Evolutionary conservation across 2,113 vertebrate species (phyloP).

Genomic region (Anseranas semipalmata): DNA sequence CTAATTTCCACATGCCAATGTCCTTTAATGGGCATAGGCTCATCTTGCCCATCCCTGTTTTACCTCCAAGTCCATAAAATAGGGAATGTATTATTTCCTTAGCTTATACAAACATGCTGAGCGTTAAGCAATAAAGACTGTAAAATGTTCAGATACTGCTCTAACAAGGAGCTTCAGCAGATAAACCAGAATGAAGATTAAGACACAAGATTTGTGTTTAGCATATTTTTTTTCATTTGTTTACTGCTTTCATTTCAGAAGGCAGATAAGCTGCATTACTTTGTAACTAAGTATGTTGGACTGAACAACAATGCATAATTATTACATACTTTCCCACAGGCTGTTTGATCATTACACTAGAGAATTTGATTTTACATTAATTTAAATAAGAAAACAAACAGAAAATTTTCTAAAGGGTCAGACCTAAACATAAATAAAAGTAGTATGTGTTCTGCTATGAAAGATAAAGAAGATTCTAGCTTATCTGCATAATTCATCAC

Average conservation of each 20-base stretch:
- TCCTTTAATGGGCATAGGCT: not conserved
- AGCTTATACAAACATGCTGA: not conserved
- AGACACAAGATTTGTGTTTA: not conserved
- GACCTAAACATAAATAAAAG: constrained; percentile 5
- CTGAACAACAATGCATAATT: not conserved
- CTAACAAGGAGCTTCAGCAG: not conserved
- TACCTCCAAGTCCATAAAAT: not conserved
- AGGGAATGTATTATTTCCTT: not conserved
- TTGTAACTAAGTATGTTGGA: not conserved
- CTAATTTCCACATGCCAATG: not conserved
- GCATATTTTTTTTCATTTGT: not conserved
- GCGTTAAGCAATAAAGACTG: not conserved
- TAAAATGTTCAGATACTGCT: not conserved
- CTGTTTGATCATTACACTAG: not conserved
- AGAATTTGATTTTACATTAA: not conserved
- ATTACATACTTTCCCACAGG: not conserved
- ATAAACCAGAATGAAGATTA: not conserved
- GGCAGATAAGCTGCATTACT: not conserved
- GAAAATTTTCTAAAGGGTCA: not conserved
- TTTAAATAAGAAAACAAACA: not conserved
- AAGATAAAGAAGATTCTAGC: not conserved
- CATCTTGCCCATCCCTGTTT: not conserved
- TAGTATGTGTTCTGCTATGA: not conserved
- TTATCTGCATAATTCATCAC: not conserved
- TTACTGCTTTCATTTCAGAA: not conserved